Conservation (phyloP, 1,140 invertebrate species). For the Aethina tumida region DNA sequence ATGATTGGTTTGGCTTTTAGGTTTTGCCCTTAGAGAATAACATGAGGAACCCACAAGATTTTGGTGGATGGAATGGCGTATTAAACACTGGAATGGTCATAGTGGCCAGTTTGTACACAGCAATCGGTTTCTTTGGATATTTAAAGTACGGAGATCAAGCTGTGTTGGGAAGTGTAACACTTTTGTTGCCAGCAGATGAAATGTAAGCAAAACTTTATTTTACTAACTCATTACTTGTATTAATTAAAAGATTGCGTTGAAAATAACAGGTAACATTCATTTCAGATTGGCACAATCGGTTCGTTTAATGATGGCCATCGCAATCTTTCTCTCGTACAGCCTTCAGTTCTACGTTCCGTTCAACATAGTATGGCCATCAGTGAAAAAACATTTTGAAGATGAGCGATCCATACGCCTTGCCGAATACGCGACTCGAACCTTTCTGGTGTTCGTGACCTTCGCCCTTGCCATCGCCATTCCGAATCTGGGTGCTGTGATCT, state of each 20-base stretch:
- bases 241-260: too few species aligned
- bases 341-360: constrained; percentile 90
- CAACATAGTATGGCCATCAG: constrained; percentile 73
- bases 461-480: constrained; percentile 74
- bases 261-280: constrained; percentile 17
- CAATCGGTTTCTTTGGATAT: constrained; percentile 86
- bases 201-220: constrained; percentile 59
- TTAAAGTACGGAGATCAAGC: constrained; percentile 75
- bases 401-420: constrained; percentile 47
- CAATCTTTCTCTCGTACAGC: constrained; percentile 80
- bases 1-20: constrained; percentile 34
- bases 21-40: constrained; percentile 81
- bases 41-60: constrained; percentile 76
- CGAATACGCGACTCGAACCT: constrained; percentile 57
- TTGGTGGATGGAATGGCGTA: constrained; percentile 73
- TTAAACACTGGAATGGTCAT: constrained; percentile 82
- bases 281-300: constrained; percentile 71
- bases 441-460: constrained; percentile 70
- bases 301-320: constrained; percentile 70
- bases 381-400: constrained; percentile 50
- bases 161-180: constrained; percentile 66
- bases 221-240: too few species aligned
- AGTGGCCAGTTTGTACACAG: constrained; percentile 70
- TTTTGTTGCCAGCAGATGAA: constrained; percentile 65
- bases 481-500: constrained; percentile 81